phyloP scores from a whole-genome alignment of 2,888 invertebrate genomes.

The Drosophila nigritarsus region DNA sequence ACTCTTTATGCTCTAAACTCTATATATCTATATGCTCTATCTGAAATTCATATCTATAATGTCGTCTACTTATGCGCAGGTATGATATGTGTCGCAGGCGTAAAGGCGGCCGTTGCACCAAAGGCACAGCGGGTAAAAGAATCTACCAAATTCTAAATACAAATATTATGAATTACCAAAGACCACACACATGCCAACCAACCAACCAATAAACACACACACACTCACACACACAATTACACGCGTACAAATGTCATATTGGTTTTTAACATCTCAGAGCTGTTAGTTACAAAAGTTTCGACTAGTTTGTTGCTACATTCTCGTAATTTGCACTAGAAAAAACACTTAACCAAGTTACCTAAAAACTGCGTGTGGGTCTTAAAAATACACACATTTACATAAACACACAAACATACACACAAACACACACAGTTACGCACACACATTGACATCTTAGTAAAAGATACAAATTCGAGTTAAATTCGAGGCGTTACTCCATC shows the following conservation, averaged over 20 bases:
- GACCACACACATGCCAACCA: slow-evolving; percentile 39
- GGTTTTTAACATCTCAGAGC: slow-evolving; percentile 50
- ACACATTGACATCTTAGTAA: slow-evolving; percentile 20
- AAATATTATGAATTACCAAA: slow-evolving; percentile 38
- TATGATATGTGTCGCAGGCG: slow-evolving; percentile 99
- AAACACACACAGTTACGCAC: not conserved
- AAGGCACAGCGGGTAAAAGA: slow-evolving; percentile 98
- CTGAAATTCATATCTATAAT: slow-evolving; percentile 46
- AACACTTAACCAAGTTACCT: slow-evolving; percentile 62
- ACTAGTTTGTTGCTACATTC: slow-evolving; percentile 60
- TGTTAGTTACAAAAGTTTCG: slow-evolving; percentile 41
- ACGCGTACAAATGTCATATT: slow-evolving; percentile 58
- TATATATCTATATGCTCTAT: slow-evolving; percentile 19
- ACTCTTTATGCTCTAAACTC: slow-evolving; percentile 7
- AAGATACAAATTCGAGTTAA: slow-evolving; percentile 52
- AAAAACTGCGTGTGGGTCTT: slow-evolving; percentile 71
- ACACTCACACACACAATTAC: slow-evolving; percentile 34
- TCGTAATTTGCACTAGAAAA: slow-evolving; percentile 60
- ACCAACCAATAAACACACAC: slow-evolving; percentile 13
- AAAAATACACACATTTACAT: slow-evolving; percentile 38
- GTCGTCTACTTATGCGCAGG: slow-evolving; percentile 87
- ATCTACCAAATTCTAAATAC: slow-evolving; percentile 26
- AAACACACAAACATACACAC: slow-evolving; percentile 22
- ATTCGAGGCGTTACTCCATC: slow-evolving; percentile 63
- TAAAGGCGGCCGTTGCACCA: slow-evolving; percentile 98